phyloP scores from a whole-genome alignment of 2,797 vertebrate species.

The Hydrolagus colliei region DNA sequence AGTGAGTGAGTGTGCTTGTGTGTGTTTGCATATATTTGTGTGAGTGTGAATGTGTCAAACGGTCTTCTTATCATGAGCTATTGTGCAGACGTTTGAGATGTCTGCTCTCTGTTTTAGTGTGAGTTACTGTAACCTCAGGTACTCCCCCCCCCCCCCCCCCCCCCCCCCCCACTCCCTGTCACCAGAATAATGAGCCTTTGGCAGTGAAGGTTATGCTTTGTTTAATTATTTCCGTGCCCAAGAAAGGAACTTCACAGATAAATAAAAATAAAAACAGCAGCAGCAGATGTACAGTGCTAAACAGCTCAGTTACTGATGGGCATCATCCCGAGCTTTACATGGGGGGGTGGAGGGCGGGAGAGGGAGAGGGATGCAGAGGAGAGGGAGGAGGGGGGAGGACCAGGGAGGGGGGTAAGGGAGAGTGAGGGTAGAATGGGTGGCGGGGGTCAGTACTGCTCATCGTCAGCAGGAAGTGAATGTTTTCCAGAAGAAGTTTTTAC shows the following conservation, averaged over 20 bases:
- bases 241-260: background rate
- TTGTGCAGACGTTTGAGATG: too few relatives aligned
- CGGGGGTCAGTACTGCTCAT: background rate
- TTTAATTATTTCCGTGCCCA: constrained; percentile 58
- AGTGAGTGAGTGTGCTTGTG: too few relatives aligned
- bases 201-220: constrained; percentile 42
- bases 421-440: constrained; percentile 5
- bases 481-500: constrained; percentile 94
- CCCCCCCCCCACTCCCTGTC: background rate
- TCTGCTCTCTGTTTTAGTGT: too few relatives aligned
- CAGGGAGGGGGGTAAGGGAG: background rate
- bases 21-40: too few relatives aligned
- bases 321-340: too few relatives aligned
- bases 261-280: too few relatives aligned
- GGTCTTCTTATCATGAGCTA: too few relatives aligned
- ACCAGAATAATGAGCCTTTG: background rate
- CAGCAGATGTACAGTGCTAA: too few relatives aligned
- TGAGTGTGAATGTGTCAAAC: too few relatives aligned
- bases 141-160: background rate
- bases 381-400: background rate
- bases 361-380: background rate
- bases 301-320: too few relatives aligned
- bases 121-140: too few relatives aligned
- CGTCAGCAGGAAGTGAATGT: constrained; percentile 66
- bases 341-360: too few relatives aligned